A percentile compares a stretch with the other conserved stretches of the same genome.
phyloP scores from a whole-genome alignment of 2,888 invertebrate genomes.

The Venustoraphidia nigricollis region DNA sequence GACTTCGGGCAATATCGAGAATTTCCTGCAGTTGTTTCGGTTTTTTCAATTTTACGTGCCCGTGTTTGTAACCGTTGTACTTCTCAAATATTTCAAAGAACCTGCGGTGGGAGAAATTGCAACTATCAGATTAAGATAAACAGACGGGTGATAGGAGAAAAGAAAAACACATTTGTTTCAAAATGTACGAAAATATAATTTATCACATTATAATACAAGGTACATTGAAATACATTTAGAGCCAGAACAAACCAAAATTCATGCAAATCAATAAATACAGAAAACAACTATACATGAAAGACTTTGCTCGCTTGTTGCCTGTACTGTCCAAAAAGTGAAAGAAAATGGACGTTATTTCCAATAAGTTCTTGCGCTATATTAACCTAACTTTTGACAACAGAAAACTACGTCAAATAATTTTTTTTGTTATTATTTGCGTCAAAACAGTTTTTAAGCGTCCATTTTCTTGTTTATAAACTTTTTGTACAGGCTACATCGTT shows the following conservation, averaged over 20 bases:
- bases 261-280: too few species aligned
- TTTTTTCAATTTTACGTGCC: constrained; percentile 92
- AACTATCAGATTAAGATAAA: not conserved
- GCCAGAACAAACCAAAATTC: not conserved
- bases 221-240: not conserved
- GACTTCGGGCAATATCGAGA: constrained; percentile 83
- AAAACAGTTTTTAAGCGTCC: too few species aligned
- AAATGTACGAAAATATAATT: not conserved
- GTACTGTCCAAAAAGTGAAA: too few species aligned
- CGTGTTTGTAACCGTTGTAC: constrained; percentile 88
- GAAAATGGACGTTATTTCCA: too few species aligned
- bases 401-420: too few species aligned
- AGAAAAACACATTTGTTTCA: not conserved
- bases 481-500: too few species aligned
- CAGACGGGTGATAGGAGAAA: not conserved
- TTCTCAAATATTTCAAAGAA: constrained; percentile 98
- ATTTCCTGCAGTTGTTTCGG: constrained; percentile 97
- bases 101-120: constrained; percentile 30
- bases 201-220: not conserved
- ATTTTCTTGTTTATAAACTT: too few species aligned
- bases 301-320: too few species aligned
- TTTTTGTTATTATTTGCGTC: too few species aligned
- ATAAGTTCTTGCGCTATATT: too few species aligned
- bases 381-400: too few species aligned
- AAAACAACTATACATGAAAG: too few species aligned